Percentiles rank a stretch among this genome's conserved stretches.
These are phyloP conservation scores for Drosophila prosaltans DNA, from an alignment of 1,140 invertebrate species.

Conservation along the genomic window DNA sequence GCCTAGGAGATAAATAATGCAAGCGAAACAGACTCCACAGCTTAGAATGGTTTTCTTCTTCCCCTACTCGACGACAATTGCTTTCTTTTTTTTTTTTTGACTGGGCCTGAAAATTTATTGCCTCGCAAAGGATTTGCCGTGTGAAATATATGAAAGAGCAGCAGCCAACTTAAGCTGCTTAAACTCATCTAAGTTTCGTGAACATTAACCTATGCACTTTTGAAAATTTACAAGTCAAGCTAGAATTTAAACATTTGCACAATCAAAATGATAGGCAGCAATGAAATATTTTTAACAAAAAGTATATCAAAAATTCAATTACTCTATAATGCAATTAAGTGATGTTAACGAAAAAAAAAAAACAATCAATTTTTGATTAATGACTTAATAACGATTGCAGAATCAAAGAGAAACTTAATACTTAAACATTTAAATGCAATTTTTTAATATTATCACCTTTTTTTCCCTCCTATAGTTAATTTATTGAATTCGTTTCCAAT, in stretches of 20 bases:
- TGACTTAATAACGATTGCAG: too few species aligned
- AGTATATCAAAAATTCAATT: too few species aligned
- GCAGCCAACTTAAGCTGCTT: constrained; percentile 6
- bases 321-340: too few species aligned
- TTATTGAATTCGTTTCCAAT: too few species aligned
- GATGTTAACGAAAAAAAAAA: too few species aligned
- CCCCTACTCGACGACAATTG: constrained; percentile 4
- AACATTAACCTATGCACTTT: constrained; percentile 3
- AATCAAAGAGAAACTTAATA: too few species aligned
- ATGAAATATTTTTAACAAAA: too few species aligned
- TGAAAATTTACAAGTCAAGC: neutral
- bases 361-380: too few species aligned
- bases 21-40: constrained; percentile 22
- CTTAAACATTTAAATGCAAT: neutral
- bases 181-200: constrained; percentile 6
- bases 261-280: too few species aligned
- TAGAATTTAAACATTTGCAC: neutral
- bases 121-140: constrained; percentile 53
- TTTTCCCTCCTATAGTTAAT: too few species aligned
- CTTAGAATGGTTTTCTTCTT: constrained; percentile 10
- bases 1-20: constrained; percentile 60
- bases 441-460: constrained; percentile 3
- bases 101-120: constrained; percentile 56
- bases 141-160: constrained; percentile 37
- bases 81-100: constrained; percentile 7